Evolutionary conservation across 2,797 vertebrate genomes (phyloP).

Genomic region (Sphenodon punctatus): DNA sequence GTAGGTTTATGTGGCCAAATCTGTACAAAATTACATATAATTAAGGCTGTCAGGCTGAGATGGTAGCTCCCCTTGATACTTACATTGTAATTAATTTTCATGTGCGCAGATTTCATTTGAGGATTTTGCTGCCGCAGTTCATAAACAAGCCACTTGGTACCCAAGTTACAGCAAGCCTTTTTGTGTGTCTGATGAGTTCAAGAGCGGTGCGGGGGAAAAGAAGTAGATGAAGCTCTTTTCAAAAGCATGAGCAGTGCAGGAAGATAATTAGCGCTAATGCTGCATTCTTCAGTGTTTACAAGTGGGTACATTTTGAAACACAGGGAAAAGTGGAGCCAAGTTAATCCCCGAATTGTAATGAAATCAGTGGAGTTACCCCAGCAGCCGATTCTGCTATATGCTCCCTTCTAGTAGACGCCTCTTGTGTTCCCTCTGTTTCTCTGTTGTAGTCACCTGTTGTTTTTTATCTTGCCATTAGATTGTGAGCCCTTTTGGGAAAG

Average conservation of each 20-base stretch:
- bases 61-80: background rate
- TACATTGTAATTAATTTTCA: background rate
- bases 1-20: background rate
- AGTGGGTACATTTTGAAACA: background rate
- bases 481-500: no score
- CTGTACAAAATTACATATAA: background rate
- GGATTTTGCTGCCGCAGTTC: background rate
- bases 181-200: background rate
- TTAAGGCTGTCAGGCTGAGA: background rate
- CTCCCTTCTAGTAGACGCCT: background rate
- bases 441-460: no score
- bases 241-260: rapidly evolving
- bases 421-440: no score
- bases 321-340: background rate
- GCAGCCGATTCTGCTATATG: background rate
- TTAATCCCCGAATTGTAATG: background rate
- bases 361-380: background rate
- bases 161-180: rapidly evolving
- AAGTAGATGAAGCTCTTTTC: background rate
- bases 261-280: background rate
- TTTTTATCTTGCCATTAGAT: no score
- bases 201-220: background rate
- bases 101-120: background rate
- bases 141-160: background rate
- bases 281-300: background rate